These are phyloP conservation scores for Amazona ochrocephala DNA, from an alignment of 2,797 vertebrate species.

Conservation along the genomic window DNA sequence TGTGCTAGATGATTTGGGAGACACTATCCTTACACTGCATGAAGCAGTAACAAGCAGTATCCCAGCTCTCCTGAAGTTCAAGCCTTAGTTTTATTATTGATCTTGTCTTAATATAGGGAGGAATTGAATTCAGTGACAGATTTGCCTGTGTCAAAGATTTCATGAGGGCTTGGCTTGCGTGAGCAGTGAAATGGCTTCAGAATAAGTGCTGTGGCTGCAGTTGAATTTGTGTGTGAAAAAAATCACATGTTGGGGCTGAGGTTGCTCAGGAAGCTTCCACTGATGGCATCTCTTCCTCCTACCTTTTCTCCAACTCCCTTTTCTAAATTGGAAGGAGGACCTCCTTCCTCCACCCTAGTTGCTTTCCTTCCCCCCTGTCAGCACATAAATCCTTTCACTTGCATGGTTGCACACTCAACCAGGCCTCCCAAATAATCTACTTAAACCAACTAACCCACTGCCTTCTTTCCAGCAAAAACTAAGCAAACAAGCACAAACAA, in stretches of 20 bases:
- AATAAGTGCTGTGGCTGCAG: not conserved
- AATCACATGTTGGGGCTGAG: not conserved
- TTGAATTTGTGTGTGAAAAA: not conserved
- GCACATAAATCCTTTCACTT: not conserved
- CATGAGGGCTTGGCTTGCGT: not conserved
- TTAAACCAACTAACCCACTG: not conserved
- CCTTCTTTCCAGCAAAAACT: not conserved
- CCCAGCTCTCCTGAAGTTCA: not conserved
- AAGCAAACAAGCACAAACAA: not conserved
- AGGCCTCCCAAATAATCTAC: not conserved
- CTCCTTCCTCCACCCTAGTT: not conserved
- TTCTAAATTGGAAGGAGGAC: not conserved
- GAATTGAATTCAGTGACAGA: not conserved
- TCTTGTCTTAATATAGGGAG: not conserved
- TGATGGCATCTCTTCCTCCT: not conserved
- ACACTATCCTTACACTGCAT: not conserved
- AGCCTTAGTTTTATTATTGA: not conserved
- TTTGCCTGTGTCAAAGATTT: not conserved
- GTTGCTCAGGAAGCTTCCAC: not conserved
- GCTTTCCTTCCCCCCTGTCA: rapidly evolving
- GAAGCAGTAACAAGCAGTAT: not conserved
- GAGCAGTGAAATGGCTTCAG: not conserved
- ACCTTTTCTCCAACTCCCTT: not conserved
- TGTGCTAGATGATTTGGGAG: not conserved
- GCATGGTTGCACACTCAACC: not conserved